Evolutionary conservation across 1,140 invertebrate species (phyloP), one percentile per base, ranked within the genome.

Genomic region (Cataglyphis hispanica): DNA sequence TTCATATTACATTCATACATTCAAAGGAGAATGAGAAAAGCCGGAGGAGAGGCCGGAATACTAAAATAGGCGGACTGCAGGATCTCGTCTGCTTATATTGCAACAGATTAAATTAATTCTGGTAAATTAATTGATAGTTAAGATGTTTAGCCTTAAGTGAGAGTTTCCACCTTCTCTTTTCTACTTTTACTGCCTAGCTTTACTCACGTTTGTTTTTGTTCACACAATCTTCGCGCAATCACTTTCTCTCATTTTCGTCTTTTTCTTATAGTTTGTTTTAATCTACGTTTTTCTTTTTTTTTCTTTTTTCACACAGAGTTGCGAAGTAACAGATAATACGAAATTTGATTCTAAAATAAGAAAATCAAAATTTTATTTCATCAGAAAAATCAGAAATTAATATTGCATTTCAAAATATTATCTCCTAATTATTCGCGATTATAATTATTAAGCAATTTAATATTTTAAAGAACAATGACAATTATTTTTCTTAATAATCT

Each of bases 91-190:
- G 88, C 89, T 93, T 91, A 93, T 91, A 92, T 92, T 91, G 90
- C 86, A 69, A 84, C 84, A 91, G 90, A 93, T 94, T 94, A 91
- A 93, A 93, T 93, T 93, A 93, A 93, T 93, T 93, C 81, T 70
- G 77, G 67, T 69, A 92, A 92, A 94, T 93, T 93, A 93, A 93
- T 93, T 91, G 92, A 86, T 91, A 92, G 91, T 93, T 93, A 92
- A 93, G 89, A 89, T 91, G 90, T 93, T 93, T 93, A 93, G 89
- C 84, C 85, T 89, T 90, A 91, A 92, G 90, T 91, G 90, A 93
- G 90, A 91, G 89, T 90, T 69, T 90, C 37, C 25, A 7, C 27
- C 11, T 13, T 77, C 40, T 81, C 22, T 19, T 31, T 70, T 80
- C 2, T 66, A 66, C 60, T 78, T 78, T 66, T 69, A 40, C 63